Evolutionary conservation across 2,113 vertebrate genomes (phyloP), one percentile per base, ranked within the genome.

Genomic region (Tragelaphus buxtoni): DNA sequence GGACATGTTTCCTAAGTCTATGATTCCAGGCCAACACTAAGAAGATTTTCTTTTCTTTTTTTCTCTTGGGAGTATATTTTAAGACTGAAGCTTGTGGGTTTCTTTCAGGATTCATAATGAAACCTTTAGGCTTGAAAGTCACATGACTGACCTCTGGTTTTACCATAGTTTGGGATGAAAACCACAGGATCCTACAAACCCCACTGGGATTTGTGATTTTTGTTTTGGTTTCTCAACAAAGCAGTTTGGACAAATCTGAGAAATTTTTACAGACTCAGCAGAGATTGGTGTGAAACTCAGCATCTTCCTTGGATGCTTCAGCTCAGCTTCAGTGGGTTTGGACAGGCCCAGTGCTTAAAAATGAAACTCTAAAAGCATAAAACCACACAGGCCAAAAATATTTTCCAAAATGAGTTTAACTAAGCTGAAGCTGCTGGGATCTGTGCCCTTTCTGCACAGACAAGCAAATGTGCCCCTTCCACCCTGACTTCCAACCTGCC

Each of bases 201-300:
- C 96, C 77, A 39, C 84, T 94, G 90, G 92, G 95, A 96, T 96
- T 85, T 77, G 83, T 63, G 76, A 95, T 95, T 97, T 94, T 97
- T 97, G 98, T 97, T 97, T 98, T 94, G 94, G 94, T 98, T 97
- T 98, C 96, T 95, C 94, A 94, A 97, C 95, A 97, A 95, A 97
- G 92, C 69, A 92, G 92, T 96, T 96, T 97, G 90, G 96, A 96
- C 96, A 96, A 96, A 96, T 96, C 90, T 96, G 97, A 47, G 74
- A 97, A 76, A 82, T 94, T 97, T 98, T 97, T 97, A 95, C 97
- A 97, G 90, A 98, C 94, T 98, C 98, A 98, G 97, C 97, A 97
- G 96, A 97, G 96, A 92, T 95, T 69, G 60, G 92, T 93, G 96
- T 96, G 95, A 95, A 97, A 93, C 87, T 95, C 96, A 79, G 93